Evolutionary conservation across 2,888 invertebrate genomes (phyloP), one percentile per base, ranked within the genome.

Genomic region (Platycnemis pennipes): DNA sequence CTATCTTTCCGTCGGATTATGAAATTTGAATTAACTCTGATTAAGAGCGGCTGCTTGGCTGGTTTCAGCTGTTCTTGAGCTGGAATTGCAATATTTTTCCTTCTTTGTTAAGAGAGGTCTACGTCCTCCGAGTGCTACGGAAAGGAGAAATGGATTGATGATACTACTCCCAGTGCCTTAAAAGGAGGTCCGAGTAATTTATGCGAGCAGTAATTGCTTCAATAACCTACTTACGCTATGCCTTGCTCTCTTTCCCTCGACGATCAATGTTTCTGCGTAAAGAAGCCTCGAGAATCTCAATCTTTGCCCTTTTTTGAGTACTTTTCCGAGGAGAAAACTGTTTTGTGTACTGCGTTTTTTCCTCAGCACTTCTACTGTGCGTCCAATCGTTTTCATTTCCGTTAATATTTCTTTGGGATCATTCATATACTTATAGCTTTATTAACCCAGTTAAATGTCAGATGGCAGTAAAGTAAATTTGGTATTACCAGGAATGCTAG

Each of bases 11-110:
- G 31, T 77, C 16, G 77, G 31, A 77, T 77, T 77, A 77, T 77
- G 77, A 77, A 77, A 77, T 77, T 77, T 77, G 77, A 77, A 77
- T 77, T 77, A 77, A 77, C 77, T 77, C 37, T 1, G 77, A 69
- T 69, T 69, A 69, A 69, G 31, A 8, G 31, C 69, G 77, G 77
- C 77, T 63, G 16, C 26, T 4, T 77, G 63, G 63, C 7, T 26
- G 13, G 26, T 63, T 19, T 77, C 37, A 37, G 77, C n/a, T 26
- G 31, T 77, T n/a, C 77, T 77, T 37, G 77, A 77, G 77, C 11
- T 11, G 37, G 26, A 37, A 77, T 77, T 77, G 16, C 13, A 5
- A 69, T 69, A n/a, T 69, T 31, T 31, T 37, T 77, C 37, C 77
- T 37, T 16, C 16, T 77, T 37, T 77, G 31, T 63, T 63, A 63